phyloP scores from a whole-genome alignment of 2,113 vertebrate species.

The Mustela lutreola region DNA sequence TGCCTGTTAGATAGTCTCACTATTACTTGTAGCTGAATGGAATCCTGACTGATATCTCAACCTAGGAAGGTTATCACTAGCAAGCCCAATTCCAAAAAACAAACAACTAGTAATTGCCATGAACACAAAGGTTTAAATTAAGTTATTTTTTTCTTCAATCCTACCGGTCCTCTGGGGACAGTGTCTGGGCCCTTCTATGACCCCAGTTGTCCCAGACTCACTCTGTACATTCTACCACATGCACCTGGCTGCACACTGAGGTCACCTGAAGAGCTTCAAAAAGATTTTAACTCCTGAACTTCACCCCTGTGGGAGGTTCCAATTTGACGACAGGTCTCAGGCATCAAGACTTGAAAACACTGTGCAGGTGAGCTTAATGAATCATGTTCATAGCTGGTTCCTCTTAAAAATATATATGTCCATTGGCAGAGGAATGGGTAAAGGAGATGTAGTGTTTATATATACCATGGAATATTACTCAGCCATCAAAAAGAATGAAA shows the following conservation, averaged over 20 bases:
- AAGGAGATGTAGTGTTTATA: background rate
- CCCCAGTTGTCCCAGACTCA: background rate
- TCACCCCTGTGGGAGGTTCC: background rate
- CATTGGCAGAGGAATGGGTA: background rate
- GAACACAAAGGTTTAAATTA: background rate
- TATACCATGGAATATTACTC: background rate
- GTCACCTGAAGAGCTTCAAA: background rate
- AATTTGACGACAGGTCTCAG: background rate
- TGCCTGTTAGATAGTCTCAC: background rate
- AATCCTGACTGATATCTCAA: background rate
- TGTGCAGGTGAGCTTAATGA: background rate
- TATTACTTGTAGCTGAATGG: background rate
- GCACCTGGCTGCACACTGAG: background rate
- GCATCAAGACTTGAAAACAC: background rate
- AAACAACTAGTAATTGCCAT: background rate
- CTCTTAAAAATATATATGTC: background rate
- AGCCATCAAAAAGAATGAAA: background rate
- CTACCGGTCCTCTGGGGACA: background rate
- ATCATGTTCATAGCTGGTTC: background rate
- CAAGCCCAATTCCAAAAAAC: background rate
- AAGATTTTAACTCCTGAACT: background rate
- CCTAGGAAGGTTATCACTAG: background rate
- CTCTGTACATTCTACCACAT: too few species aligned
- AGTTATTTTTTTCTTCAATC: background rate
- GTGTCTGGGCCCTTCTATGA: rapidly evolving